A percentile compares a stretch with the other conserved stretches of the same genome.
phyloP scores from a whole-genome alignment of 2,888 invertebrate genomes.

The Alloscopus bannaensis region DNA sequence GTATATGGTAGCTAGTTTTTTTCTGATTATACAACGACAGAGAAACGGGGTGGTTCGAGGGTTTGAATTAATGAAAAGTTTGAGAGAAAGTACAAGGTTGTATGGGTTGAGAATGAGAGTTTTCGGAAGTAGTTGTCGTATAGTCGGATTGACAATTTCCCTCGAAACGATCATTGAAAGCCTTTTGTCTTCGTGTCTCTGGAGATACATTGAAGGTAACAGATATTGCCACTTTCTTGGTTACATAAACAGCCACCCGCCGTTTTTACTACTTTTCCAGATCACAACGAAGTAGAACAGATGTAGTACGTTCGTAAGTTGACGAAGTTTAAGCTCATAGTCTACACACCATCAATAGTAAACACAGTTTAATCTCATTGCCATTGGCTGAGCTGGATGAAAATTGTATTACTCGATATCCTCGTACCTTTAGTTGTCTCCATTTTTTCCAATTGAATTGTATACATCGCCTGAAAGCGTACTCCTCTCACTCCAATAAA shows the following conservation, averaged over 20 bases:
- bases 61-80: slow-evolving; percentile 48
- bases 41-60: not conserved
- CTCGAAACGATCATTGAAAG: slow-evolving; percentile 37
- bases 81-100: slow-evolving; percentile 1
- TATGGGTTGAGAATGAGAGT: no score
- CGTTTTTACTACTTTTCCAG: slow-evolving; percentile 5
- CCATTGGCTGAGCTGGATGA: not conserved
- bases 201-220: slow-evolving; percentile 59
- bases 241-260: slow-evolving; percentile 50
- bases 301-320: not conserved
- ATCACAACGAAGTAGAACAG: slow-evolving; percentile 12
- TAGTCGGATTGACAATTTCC: slow-evolving; percentile 36
- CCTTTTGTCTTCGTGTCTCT: slow-evolving; percentile 42
- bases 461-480: no score
- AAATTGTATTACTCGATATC: not conserved
- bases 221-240: slow-evolving; percentile 61
- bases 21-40: no score
- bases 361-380: not conserved
- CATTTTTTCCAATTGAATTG: no score
- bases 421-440: not conserved
- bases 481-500: slow-evolving; percentile 27
- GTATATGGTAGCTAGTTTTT: no score
- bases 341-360: not conserved
- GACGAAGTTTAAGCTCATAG: not conserved
- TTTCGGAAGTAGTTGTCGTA: not conserved